Conservation (phyloP, 2,113 vertebrate genomes). For the Tiliqua scincoides region DNA sequence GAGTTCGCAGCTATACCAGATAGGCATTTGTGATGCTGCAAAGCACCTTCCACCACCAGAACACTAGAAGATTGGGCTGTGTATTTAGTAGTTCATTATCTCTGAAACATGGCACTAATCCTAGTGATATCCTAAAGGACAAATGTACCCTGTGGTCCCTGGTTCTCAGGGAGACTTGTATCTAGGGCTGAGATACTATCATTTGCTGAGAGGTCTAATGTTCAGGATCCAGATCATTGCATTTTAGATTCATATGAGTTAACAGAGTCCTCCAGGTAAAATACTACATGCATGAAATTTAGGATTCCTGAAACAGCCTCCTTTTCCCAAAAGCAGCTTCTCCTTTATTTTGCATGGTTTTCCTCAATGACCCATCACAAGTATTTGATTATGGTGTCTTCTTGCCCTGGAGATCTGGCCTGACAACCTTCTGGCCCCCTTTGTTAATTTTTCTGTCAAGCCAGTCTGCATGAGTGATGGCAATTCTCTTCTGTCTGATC, state of each 20-base stretch:
- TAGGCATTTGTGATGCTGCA: too few relatives aligned
- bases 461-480: slow-evolving; percentile 17
- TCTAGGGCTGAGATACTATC: background rate
- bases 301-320: background rate
- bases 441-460: slow-evolving; percentile 6
- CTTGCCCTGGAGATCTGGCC: background rate
- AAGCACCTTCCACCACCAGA: too few relatives aligned
- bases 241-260: background rate
- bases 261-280: background rate
- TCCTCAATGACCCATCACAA: background rate
- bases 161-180: background rate
- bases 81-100: background rate
- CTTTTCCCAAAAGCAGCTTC: background rate
- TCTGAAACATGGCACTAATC: background rate
- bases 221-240: background rate
- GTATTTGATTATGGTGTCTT: slow-evolving; percentile 23
- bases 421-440: background rate
- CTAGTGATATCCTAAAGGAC: slow-evolving; percentile 19
- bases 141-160: rapidly evolving
- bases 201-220: background rate
- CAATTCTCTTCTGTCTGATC: slow-evolving; percentile 15
- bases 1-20: too few relatives aligned
- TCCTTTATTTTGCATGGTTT: background rate
- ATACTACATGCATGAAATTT: background rate
- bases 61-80: too few relatives aligned